These are phyloP conservation scores for Neoscelio sp. DNA, from an alignment of 2,888 invertebrate genomes.

Conservation along the genomic window DNA sequence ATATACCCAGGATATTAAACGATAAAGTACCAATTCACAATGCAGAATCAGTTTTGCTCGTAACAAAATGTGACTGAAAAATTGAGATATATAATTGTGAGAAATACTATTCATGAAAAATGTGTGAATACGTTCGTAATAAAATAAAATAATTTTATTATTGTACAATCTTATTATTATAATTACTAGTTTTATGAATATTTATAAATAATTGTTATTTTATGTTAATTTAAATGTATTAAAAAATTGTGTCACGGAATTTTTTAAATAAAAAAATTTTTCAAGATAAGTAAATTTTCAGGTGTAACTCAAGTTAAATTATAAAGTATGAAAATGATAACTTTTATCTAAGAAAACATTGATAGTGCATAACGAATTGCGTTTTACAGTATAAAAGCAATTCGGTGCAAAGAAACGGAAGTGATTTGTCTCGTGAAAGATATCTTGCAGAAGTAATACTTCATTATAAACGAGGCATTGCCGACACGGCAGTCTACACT, in stretches of 20 bases:
- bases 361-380: slow-evolving; percentile 57
- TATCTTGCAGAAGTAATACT: slow-evolving; percentile 40
- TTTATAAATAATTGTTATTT: too few relatives aligned
- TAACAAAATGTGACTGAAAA: slow-evolving; percentile 20
- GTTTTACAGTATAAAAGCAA: slow-evolving; percentile 21
- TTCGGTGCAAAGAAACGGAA: slow-evolving; percentile 48
- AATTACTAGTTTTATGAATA: too few relatives aligned
- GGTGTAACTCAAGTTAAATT: slow-evolving; percentile 38
- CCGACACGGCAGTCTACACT: slow-evolving; percentile 30
- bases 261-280: slow-evolving; percentile 14
- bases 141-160: too few relatives aligned
- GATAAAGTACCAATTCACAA: slow-evolving; percentile 71
- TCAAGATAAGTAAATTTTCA: slow-evolving; percentile 42
- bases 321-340: slow-evolving; percentile 54
- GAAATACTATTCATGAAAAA: too few relatives aligned
- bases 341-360: slow-evolving; percentile 53
- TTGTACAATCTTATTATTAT: too few relatives aligned
- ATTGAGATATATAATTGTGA: slow-evolving; percentile 26
- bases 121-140: too few relatives aligned
- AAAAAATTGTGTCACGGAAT: slow-evolving; percentile 20
- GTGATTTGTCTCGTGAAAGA: slow-evolving; percentile 63
- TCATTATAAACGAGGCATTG: slow-evolving; percentile 47
- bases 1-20: slow-evolving; percentile 73
- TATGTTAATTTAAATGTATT: slow-evolving; percentile 10
- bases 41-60: slow-evolving; percentile 26